phyloP scores from a whole-genome alignment of 2,113 vertebrate species.

The Prolemur simus region DNA sequence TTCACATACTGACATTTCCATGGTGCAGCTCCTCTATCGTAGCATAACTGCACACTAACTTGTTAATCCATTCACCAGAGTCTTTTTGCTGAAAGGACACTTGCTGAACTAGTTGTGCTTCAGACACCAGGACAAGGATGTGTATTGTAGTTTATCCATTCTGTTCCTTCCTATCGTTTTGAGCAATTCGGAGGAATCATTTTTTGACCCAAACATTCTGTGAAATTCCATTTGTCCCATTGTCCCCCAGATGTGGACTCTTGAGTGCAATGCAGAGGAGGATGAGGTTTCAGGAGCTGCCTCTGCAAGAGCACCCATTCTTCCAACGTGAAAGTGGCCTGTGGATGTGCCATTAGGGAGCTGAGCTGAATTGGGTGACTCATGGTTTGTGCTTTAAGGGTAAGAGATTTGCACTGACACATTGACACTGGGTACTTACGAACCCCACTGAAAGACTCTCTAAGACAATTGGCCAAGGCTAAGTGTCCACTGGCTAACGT shows the following conservation, averaged over 20 bases:
- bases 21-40: not conserved
- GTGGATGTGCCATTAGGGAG: not conserved
- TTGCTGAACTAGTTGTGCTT: constrained; percentile 58
- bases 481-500: not conserved
- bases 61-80: constrained; percentile 38
- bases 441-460: not conserved
- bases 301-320: not conserved
- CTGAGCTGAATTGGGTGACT: not conserved
- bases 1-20: not conserved
- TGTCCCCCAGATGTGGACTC: not conserved
- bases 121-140: constrained; percentile 36
- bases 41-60: not conserved
- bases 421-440: not conserved
- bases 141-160: not conserved
- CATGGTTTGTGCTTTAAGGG: not conserved
- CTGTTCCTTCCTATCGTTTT: not conserved
- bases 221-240: not conserved
- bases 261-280: not conserved
- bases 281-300: not conserved
- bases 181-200: not conserved
- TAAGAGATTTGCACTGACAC: not conserved
- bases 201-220: not conserved
- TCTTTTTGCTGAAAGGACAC: constrained; percentile 55
- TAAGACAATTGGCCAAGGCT: not conserved
- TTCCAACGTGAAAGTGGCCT: not conserved